phyloP scores from a whole-genome alignment of 2,888 invertebrate species.

The Alloplasta piceator region DNA sequence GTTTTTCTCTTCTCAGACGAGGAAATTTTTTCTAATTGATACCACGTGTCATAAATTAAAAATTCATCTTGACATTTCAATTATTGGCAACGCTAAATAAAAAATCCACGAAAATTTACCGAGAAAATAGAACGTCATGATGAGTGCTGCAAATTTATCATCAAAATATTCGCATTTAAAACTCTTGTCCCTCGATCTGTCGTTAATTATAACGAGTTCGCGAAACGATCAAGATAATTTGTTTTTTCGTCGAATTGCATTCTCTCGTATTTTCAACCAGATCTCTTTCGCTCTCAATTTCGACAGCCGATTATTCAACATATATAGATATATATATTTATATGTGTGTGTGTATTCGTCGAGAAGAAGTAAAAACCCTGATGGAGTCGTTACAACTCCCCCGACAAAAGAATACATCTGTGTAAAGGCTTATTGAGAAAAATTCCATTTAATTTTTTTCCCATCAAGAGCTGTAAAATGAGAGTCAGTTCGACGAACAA shows the following conservation, averaged over 20 bases:
- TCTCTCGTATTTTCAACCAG: slow-evolving; percentile 27
- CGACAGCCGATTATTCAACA: neutral
- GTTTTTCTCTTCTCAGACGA: too few relatives aligned
- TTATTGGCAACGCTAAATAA: too few relatives aligned
- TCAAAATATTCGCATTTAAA: neutral
- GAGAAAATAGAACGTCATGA: too few relatives aligned
- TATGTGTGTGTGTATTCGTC: neutral
- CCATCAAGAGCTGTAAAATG: slow-evolving; percentile 31
- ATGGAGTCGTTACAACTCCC: slow-evolving; percentile 23
- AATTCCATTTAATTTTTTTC: neutral
- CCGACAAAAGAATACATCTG: neutral
- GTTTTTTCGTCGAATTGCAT: slow-evolving; percentile 43
- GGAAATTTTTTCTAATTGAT: too few relatives aligned
- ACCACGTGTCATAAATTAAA: too few relatives aligned
- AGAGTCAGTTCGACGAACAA: slow-evolving; percentile 35
- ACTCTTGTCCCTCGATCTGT: neutral
- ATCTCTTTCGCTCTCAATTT: slow-evolving; percentile 23
- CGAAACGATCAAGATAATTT: slow-evolving; percentile 41
- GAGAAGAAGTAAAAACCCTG: slow-evolving; percentile 12
- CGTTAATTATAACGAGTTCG: slow-evolving; percentile 57
- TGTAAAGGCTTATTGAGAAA: too few relatives aligned
- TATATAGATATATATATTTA: too few relatives aligned
- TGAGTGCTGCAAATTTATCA: neutral
- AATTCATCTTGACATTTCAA: too few relatives aligned
- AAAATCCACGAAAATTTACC: too few relatives aligned